Evolutionary conservation across 2,797 vertebrate genomes (phyloP), one percentile per base, ranked within the genome.

Genomic region (Rhodeus uyekii): DNA sequence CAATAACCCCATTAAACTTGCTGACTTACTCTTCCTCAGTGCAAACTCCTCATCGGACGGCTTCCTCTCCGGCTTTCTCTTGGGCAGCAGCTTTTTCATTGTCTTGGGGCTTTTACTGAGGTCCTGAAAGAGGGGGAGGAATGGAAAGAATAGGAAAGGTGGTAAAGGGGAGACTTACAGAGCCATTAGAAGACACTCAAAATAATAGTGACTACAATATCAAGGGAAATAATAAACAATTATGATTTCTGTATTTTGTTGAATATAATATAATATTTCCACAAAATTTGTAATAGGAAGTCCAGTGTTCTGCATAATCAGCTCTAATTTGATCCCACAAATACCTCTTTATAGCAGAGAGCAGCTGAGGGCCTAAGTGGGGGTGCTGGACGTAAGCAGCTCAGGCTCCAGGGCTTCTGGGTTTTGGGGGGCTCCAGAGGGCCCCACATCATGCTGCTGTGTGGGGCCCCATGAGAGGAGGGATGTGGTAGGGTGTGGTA

Each of bases 31-130:
- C 93, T 98, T 99, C 87, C 98, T 95, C 86, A 96, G 88, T 8
- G 95, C 95, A 89, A 98, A 97, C 89, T 99, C 97, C 82, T 99
- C 98, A 29, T 99, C 98, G 0, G 98, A 99, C 0, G 97, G 96
- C 87, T 99, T 99, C 90, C 98, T 93, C 87, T 99, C 98, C 0
- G 98, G 97, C 67, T 98, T 99, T 77, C 98, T 96, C 84, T 98
- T 99, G 0, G 98, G 97, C 34, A 99, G 95, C 85, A 99, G 93
- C 89, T 99, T 99, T 91, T 98, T 99, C 97, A 97, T 97, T 82
- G 96, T 98, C 92, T 99, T 99, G 1, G 97, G 98, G 88, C 98
- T 99, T 93, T 94, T 99, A 89, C 96, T 99, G 80, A 98, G 92
- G 88, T 99, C 98, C 97, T 99, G 69, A 1, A 84, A 67, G 12